These are phyloP conservation scores for Dryobota labecula DNA, from an alignment of 2,888 invertebrate species.

Conservation along the genomic window DNA sequence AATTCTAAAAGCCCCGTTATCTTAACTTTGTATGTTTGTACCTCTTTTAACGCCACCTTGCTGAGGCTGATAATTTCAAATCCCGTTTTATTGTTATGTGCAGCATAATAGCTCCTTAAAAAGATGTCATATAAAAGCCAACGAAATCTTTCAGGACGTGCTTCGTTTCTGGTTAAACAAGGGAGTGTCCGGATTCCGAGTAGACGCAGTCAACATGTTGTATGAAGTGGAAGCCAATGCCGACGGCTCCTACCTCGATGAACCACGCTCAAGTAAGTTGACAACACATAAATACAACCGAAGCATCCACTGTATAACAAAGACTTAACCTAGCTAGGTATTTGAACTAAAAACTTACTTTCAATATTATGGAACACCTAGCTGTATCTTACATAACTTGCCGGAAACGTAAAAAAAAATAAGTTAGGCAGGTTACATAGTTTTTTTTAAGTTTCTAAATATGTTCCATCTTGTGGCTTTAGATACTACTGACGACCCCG, in stretches of 20 bases:
- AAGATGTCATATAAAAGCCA: neutral
- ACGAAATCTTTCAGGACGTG: slow-evolving; percentile 86
- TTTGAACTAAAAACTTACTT: neutral
- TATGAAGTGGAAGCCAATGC: slow-evolving; percentile 79
- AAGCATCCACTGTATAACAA: too few relatives aligned
- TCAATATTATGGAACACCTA: too few relatives aligned
- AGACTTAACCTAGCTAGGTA: neutral
- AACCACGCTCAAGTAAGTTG: slow-evolving; percentile 87
- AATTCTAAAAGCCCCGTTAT: neutral
- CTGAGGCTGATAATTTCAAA: too few relatives aligned
- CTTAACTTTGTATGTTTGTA: neutral
- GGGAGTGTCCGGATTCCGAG: slow-evolving; percentile 96
- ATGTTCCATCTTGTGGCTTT: neutral
- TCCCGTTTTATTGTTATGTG: too few relatives aligned
- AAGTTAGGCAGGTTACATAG: neutral
- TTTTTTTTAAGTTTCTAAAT: neutral
- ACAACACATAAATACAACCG: neutral
- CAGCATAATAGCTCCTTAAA: too few relatives aligned
- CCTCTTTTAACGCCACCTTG: neutral
- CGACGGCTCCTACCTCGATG: slow-evolving; percentile 85
- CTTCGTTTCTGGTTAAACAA: slow-evolving; percentile 94
- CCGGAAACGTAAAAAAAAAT: neutral
- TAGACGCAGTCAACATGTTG: slow-evolving; percentile 92
- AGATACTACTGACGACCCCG: slow-evolving; percentile 14
- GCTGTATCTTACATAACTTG: too few relatives aligned